A percentile compares a stretch with the other conserved stretches of the same genome.
phyloP scores from a whole-genome alignment of 1,140 invertebrate species.

The Leptinotarsa lineolata region DNA sequence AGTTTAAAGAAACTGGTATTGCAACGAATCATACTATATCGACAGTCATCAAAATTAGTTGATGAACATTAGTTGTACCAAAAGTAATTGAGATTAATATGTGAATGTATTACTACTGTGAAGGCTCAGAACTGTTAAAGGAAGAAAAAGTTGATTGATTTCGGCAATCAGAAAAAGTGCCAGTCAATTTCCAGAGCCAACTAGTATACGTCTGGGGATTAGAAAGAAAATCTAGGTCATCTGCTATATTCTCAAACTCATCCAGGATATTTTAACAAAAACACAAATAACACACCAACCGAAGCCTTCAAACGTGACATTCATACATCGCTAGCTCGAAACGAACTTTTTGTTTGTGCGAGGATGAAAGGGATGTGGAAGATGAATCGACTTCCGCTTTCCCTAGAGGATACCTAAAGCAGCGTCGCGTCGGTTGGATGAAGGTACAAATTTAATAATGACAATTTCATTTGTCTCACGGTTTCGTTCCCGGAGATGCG shows the following conservation, averaged over 20 bases:
- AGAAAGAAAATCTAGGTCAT: neutral
- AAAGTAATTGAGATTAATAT: too few relatives aligned
- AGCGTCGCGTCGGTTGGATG: slow-evolving; percentile 2
- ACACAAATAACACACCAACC: too few relatives aligned
- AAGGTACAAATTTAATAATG: slow-evolving; percentile 28
- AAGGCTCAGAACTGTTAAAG: too few relatives aligned
- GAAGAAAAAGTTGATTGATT: too few relatives aligned
- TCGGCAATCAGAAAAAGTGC: too few relatives aligned
- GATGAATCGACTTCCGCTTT: slow-evolving; percentile 19
- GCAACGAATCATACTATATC: too few relatives aligned
- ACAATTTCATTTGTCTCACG: slow-evolving; percentile 8
- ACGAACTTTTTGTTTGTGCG: slow-evolving; percentile 7
- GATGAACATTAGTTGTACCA: too few relatives aligned
- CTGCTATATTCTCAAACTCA: too few relatives aligned
- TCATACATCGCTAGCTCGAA: neutral
- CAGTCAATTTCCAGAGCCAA: neutral
- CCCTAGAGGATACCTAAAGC: neutral
- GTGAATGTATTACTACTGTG: too few relatives aligned
- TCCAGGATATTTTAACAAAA: too few relatives aligned
- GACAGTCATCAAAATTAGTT: too few relatives aligned
- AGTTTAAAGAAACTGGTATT: too few relatives aligned
- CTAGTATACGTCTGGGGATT: neutral
- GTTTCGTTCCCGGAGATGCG: neutral
- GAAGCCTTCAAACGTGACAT: neutral
- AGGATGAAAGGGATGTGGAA: slow-evolving; percentile 5